These are phyloP conservation scores for Parazoanthus atlanticus DNA, from an alignment of 92 coral and sea anemone species.

Conservation along the genomic window DNA sequence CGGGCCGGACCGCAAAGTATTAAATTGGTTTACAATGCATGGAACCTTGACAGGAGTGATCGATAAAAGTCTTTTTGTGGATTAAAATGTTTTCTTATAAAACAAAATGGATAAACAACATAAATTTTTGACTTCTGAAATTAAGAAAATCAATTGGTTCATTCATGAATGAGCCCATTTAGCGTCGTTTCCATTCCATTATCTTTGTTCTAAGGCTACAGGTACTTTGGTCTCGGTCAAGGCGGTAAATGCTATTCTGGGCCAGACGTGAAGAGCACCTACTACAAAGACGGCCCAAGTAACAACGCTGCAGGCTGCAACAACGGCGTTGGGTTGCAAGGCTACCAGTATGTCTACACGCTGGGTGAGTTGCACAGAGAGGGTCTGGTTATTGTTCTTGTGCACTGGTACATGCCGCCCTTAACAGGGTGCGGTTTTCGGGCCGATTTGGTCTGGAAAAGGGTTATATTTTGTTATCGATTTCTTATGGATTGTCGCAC, in stretches of 20 bases:
- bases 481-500: neutral
- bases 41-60: too few relatives aligned
- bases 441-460: neutral
- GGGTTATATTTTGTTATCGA: neutral
- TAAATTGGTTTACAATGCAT: too few relatives aligned
- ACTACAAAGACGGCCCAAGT: slow-evolving; percentile 12
- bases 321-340: slow-evolving; percentile 19
- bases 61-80: too few relatives aligned
- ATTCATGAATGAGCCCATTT: too few relatives aligned
- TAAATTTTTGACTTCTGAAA: too few relatives aligned
- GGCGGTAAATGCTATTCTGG: slow-evolving; percentile 40
- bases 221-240: slow-evolving; percentile 29
- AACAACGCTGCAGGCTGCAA: slow-evolving; percentile 24
- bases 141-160: too few relatives aligned
- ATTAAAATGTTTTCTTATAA: too few relatives aligned
- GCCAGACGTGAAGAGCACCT: slow-evolving; percentile 15
- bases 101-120: too few relatives aligned
- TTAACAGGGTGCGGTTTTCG: too few relatives aligned
- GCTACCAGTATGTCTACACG: slow-evolving; percentile 31
- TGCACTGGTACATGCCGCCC: too few relatives aligned
- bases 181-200: too few relatives aligned
- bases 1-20: too few relatives aligned
- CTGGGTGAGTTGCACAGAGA: slow-evolving; percentile 5
- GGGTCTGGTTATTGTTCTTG: neutral
- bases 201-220: slow-evolving; percentile 1